phyloP scores from a whole-genome alignment of 2,797 vertebrate species.

The Kryptopterus vitreolus region DNA sequence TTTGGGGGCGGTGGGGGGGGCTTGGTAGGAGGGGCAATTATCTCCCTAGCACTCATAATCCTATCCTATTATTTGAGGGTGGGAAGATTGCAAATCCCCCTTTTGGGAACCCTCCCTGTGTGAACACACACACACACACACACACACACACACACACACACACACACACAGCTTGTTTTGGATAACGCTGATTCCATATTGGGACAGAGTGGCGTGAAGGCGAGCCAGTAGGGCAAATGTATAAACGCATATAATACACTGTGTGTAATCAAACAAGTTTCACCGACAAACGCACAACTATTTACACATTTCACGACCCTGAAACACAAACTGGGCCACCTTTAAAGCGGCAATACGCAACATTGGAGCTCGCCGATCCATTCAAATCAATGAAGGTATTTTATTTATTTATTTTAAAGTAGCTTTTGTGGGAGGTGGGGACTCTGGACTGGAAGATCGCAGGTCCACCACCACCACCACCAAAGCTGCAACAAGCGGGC shows the following conservation, averaged over 20 bases:
- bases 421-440: too few relatives aligned
- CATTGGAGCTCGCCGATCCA: neutral
- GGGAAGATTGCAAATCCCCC: conserved; percentile 8
- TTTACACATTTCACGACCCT: too few relatives aligned
- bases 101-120: neutral
- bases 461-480: too few relatives aligned
- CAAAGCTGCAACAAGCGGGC: too few relatives aligned
- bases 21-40: neutral
- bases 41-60: conserved; percentile 27
- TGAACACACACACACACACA: neutral
- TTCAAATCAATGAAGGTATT: too few relatives aligned
- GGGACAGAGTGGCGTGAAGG: conserved; percentile 29
- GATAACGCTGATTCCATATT: conserved; percentile 56
- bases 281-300: too few relatives aligned
- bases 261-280: too few relatives aligned
- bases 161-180: conserved; percentile 20
- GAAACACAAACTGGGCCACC: too few relatives aligned
- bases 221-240: conserved; percentile 36
- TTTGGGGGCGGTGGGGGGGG: too few relatives aligned
- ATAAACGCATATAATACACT: conserved; percentile 62
- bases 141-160: neutral
- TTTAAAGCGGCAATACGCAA: neutral
- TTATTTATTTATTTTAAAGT: too few relatives aligned
- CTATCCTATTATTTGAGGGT: neutral
- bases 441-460: too few relatives aligned